Conservation (phyloP, 2,113 vertebrate genomes). For the Trinectes maculatus region DNA sequence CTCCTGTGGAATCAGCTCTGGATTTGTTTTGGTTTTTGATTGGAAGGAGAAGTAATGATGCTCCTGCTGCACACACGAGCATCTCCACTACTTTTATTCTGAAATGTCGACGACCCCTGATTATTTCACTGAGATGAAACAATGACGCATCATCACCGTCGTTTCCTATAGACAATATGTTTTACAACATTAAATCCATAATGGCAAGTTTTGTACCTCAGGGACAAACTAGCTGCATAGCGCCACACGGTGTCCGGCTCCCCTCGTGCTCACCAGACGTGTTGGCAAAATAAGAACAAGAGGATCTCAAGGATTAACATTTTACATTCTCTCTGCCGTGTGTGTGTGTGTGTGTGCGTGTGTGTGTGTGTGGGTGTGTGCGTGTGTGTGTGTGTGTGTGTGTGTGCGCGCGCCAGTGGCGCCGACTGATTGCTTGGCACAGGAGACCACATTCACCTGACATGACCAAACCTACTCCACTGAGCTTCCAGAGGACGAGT, state of each 20-base stretch:
- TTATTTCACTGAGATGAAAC: too few species aligned
- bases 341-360: conserved; percentile 9
- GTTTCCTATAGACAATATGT: too few species aligned
- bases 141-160: too few species aligned
- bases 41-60: too few species aligned
- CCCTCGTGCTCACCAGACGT: not conserved
- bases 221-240: not conserved
- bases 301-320: conserved; percentile 45
- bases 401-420: conserved; percentile 25
- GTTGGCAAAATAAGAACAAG: conserved; percentile 36
- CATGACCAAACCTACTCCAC: conserved; percentile 47
- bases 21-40: too few species aligned
- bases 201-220: conserved; percentile 3
- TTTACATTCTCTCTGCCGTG: conserved; percentile 46
- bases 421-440: conserved; percentile 54
- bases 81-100: too few species aligned
- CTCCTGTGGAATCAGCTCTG: not conserved
- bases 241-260: too few species aligned
- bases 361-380: conserved; percentile 10
- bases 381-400: not conserved
- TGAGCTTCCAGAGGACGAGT: conserved; percentile 22
- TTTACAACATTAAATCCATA: too few species aligned
- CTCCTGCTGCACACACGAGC: not conserved
- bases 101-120: too few species aligned
- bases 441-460: conserved; percentile 49